A percentile compares a stretch with the other conserved stretches of the same genome.
These are phyloP conservation scores for Crotalus viridis DNA, from an alignment of 2,113 vertebrate genomes.

Conservation along the genomic window DNA sequence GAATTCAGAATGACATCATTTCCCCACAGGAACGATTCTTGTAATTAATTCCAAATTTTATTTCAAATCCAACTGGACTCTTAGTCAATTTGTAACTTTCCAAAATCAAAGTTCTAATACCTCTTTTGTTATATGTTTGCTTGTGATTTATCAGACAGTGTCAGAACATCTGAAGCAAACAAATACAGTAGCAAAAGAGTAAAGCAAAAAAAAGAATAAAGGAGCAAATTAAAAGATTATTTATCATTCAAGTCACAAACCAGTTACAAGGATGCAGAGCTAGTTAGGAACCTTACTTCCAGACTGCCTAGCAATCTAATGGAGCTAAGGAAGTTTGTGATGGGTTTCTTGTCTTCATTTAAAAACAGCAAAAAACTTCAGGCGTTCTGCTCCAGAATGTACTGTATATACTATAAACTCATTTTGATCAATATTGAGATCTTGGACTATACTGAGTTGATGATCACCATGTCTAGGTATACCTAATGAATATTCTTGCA, in stretches of 20 bases:
- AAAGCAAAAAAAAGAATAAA: background rate
- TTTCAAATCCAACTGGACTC: background rate
- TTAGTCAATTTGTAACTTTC: background rate
- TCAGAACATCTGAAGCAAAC: background rate
- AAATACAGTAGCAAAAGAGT: too few species aligned
- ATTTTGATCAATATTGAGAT: background rate
- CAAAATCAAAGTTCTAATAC: background rate
- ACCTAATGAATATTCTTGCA: background rate
- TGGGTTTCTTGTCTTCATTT: background rate
- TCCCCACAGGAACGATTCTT: background rate
- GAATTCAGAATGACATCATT: background rate
- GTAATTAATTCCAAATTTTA: background rate
- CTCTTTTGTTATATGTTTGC: background rate
- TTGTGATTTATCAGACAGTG: background rate
- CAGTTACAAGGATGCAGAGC: background rate
- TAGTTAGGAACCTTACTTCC: background rate
- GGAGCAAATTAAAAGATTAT: background rate
- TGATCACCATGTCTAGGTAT: background rate
- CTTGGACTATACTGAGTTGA: background rate
- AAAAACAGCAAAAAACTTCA: background rate
- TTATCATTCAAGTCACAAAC: background rate
- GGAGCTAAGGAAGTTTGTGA: background rate
- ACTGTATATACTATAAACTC: background rate
- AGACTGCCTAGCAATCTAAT: background rate
- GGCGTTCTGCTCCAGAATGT: background rate